Base-by-base conservation (phyloP, 2,113 vertebrate genomes). In the Ictidomys tridecemlineatus region DNA sequence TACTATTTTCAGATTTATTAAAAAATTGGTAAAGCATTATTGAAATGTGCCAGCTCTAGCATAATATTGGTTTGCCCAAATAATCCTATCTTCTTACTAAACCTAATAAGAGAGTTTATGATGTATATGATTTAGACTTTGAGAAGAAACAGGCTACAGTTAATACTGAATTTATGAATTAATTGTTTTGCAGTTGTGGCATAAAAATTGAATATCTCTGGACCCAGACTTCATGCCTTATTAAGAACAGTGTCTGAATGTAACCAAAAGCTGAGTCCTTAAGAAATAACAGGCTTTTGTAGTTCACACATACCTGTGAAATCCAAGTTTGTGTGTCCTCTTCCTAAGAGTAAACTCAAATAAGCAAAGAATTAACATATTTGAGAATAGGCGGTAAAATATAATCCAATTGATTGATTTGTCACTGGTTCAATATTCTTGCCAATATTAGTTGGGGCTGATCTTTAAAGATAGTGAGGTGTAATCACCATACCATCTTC, bases 1-100 rank as follows among this genome's bases (percentile, higher is more conserved):
- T 87, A 51, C 51, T 85, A 4, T 63, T 85, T 93, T 85, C 24
- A 28, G 78, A 92, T 89, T 53, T 26, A 82, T 91, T 94, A 93
- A 93, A 96, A 91, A 67, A 61, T 37, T 69, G 32, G 11, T 73
- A 30, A 86, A 67, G 6, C 26, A n/a, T 83, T 48, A 85, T 42
- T 58, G 72, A 88, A 88, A 93, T 80, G 37, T 94, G 79, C 67
- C 26, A 58, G 65, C 51, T 80, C 70, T 87, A 26, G 45, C 65
- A 88, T 51, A 80, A 93, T 85, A 91, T 91, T 91, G 42, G 65
- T 79, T 90, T 74, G 0, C 58, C n/a, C 45, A 77, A 87, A 70
- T 72, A 63, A 76, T 79, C 34, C 8, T 73, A 10, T 80, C 73
- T 8, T 93, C 22, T 85, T 61, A 65, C 4, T 56, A 94, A 87